These are phyloP conservation scores for Struthidea cinerea DNA, from an alignment of 2,113 vertebrate species.

Conservation along the genomic window DNA sequence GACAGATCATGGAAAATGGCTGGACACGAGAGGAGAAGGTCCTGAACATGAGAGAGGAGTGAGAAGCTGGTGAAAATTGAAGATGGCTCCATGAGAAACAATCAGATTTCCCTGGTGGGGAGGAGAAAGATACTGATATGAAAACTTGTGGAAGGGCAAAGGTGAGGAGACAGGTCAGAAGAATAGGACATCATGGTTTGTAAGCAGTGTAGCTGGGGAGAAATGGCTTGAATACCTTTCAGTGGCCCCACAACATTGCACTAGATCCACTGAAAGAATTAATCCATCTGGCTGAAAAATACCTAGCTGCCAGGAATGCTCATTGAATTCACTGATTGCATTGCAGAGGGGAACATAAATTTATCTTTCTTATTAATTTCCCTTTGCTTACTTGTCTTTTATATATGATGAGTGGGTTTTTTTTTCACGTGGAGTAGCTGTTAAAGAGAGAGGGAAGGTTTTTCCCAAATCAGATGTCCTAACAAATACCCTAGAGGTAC, in stretches of 20 bases:
- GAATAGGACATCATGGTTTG: background rate
- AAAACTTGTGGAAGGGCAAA: background rate
- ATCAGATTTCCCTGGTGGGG: background rate
- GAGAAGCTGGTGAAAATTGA: background rate
- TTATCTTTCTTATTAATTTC: background rate
- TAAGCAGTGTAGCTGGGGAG: background rate
- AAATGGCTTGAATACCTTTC: background rate
- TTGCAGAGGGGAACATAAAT: background rate
- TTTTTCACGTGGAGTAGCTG: background rate
- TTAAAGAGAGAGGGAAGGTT: background rate
- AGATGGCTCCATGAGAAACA: background rate
- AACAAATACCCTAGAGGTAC: background rate
- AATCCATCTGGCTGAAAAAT: background rate
- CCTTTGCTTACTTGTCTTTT: background rate
- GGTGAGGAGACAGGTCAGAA: background rate
- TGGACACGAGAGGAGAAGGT: background rate
- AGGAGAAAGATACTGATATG: background rate
- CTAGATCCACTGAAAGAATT: background rate
- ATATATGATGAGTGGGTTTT: background rate
- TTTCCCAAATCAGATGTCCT: background rate
- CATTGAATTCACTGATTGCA: slow-evolving; percentile 1
- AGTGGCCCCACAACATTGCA: background rate
- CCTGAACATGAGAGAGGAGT: background rate
- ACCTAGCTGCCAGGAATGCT: background rate
- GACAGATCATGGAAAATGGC: background rate